phyloP scores from a whole-genome alignment of 2,797 vertebrate species.

The Oryzias dopingdopingensis region DNA sequence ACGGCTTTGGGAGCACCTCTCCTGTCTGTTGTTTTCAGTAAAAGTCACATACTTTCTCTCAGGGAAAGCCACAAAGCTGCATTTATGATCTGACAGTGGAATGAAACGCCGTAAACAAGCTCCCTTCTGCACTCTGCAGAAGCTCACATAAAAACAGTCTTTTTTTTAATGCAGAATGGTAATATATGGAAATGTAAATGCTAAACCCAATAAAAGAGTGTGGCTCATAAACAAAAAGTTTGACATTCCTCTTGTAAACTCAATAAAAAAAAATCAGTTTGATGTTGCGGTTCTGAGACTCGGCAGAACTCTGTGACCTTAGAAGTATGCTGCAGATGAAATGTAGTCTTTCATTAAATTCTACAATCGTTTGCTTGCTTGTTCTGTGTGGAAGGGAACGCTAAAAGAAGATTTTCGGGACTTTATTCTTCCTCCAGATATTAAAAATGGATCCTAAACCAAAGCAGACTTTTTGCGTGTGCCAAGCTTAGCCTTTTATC shows the following conservation, averaged over 20 bases:
- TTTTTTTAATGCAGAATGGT: slow-evolving; percentile 11
- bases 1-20: slow-evolving; percentile 55
- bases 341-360: slow-evolving; percentile 28
- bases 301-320: background rate
- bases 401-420: slow-evolving; percentile 15
- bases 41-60: slow-evolving; percentile 50
- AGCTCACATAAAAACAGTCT: slow-evolving; percentile 6
- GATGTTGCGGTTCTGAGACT: slow-evolving; percentile 11
- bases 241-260: slow-evolving; percentile 14
- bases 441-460: slow-evolving; percentile 35
- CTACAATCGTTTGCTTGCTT: slow-evolving; percentile 31
- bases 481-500: slow-evolving; percentile 46
- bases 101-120: slow-evolving; percentile 63
- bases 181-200: slow-evolving; percentile 9
- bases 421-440: slow-evolving; percentile 37
- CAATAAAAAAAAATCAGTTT: slow-evolving; percentile 23
- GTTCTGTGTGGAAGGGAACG: slow-evolving; percentile 20
- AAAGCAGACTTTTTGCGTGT: slow-evolving; percentile 31
- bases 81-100: slow-evolving; percentile 72
- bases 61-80: slow-evolving; percentile 65
- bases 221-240: slow-evolving; percentile 15
- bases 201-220: slow-evolving; percentile 24
- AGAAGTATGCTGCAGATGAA: slow-evolving; percentile 18
- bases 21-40: slow-evolving; percentile 33
- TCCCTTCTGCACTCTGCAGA: slow-evolving; percentile 13